Base-by-base conservation (phyloP, 2,113 vertebrate genomes). In the Rhagologus leucostigma region DNA sequence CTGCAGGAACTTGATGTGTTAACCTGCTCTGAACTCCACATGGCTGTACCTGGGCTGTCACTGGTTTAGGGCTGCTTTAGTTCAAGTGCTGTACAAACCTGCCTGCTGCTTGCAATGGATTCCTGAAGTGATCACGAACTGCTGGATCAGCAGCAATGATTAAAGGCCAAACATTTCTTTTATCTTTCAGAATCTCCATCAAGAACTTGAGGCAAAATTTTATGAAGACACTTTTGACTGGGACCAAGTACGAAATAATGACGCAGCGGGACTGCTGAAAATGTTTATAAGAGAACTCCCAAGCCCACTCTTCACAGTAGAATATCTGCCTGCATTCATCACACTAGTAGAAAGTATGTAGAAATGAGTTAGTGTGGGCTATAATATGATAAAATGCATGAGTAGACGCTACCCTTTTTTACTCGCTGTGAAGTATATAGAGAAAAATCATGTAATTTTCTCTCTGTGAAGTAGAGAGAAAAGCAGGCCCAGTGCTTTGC, bases 261-360 rank as follows among this genome's bases (percentile, higher is more conserved):
- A 99, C 37, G 99, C 99, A 29, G 98, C 99, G 0, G 99, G 99
- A 35, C 98, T 99, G 96, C 94, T 99, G 84, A 99, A 99, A 97
- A 99, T 99, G 77, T 99, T 99, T 93, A 99, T 99, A 97, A 97
- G 99, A 93, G 99, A 99, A 81, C 97, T 99, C 41, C 99, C 99
- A 8, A 98, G 98, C 50, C 99, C 99, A 13, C 98, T 99, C 46
- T 98, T 99, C 94, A 99, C 99, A 6, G 97, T 98, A 93, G 98
- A 99, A 59, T 99, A 99, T 81, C 97, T 99, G 41, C 98, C 98
- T 32, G 99, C 98, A 80, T 99, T 99, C 97, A 98, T 98, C 94
- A 96, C 91, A 0, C 97, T 99, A 9, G 98, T 99, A 75, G 98
- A 99, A 97, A 98, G 99, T 99, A 98, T 23, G 98, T 98, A 47